Evolutionary conservation across 1,140 invertebrate genomes (phyloP).

Genomic region (Eriosoma lanigerum): DNA sequence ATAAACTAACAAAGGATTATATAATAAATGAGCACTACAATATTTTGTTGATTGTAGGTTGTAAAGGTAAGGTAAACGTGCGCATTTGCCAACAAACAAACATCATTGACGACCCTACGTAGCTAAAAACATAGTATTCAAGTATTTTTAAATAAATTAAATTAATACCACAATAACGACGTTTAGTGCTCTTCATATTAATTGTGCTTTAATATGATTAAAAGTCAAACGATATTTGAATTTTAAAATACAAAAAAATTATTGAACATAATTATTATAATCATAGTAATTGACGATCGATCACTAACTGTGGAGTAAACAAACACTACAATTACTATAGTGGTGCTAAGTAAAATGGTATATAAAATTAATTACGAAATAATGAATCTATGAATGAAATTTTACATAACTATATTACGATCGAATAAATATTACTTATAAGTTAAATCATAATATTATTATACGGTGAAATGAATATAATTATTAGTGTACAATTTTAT

Average conservation of each 20-base stretch:
- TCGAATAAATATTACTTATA: neutral
- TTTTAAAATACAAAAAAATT: neutral
- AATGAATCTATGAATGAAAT: neutral
- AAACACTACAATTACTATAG: neutral
- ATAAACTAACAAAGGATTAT: too few species aligned
- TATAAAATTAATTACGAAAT: neutral
- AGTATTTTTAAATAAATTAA: conserved; percentile 25
- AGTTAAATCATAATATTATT: too few species aligned
- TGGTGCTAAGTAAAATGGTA: neutral
- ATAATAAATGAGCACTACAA: too few species aligned
- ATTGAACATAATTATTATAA: conserved; percentile 3
- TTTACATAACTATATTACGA: neutral
- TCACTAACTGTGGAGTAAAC: neutral
- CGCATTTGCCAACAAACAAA: too few species aligned
- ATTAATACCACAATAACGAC: neutral
- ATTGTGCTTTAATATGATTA: neutral
- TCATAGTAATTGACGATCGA: conserved; percentile 4
- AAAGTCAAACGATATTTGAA: neutral
- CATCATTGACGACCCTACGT: neutral
- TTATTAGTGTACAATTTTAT: too few species aligned
- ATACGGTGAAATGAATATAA: too few species aligned
- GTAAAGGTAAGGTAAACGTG: too few species aligned
- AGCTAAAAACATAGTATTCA: neutral
- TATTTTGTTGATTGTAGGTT: too few species aligned
- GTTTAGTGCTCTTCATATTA: neutral